Base-by-base conservation (phyloP, 1,140 invertebrate genomes). In the Zelostemma sp. region DNA sequence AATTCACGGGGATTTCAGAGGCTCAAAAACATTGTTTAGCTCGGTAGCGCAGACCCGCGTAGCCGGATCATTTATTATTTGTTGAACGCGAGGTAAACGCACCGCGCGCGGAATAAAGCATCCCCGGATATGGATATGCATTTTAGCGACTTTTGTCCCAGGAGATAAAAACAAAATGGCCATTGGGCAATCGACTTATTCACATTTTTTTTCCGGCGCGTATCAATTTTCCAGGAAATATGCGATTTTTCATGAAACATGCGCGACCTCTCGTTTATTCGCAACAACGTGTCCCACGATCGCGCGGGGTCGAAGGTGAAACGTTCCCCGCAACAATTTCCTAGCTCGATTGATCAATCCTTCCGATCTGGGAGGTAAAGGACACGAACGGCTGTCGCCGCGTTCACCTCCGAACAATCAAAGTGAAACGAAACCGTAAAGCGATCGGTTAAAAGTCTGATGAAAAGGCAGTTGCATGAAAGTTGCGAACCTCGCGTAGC, bases 1-100 rank as follows among this genome's bases (percentile, higher is more conserved):
- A 75, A 81, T 82, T 80, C 77, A 82, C 46, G 61, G 50, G 57
- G 74, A 78, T 80, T 79, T 79, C 73, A 80, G 74, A 75, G 74
- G 70, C 73, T 82, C 73, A 80, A 78, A 82, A 82, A 82, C 76
- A 80, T 80, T 82, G 80, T 80, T 80, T 78, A 76, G 79, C 70
- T 60, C 51, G 61, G 67, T 67, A 73, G 57, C 70, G 51, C 51
- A 56, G 64, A 66, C 74, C n/a, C 64, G 71, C 61, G 67, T 68
- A 67, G 50, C 59, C 68, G 61, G 56, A 64, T 79, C 78, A 79
- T 80, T 65, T 73, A 81, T 80, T 77, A 78, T 79, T 80, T 71
- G 60, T 50, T 35, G 16, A 65, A 72, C 74, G 72, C 66, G 70
- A 70, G 68, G 71, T 64, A 69, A 62, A 75, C 70, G 75, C 64